Evolutionary conservation across 2,113 vertebrate species (phyloP), one percentile per base, ranked within the genome.

Genomic region (Istiophorus platypterus): DNA sequence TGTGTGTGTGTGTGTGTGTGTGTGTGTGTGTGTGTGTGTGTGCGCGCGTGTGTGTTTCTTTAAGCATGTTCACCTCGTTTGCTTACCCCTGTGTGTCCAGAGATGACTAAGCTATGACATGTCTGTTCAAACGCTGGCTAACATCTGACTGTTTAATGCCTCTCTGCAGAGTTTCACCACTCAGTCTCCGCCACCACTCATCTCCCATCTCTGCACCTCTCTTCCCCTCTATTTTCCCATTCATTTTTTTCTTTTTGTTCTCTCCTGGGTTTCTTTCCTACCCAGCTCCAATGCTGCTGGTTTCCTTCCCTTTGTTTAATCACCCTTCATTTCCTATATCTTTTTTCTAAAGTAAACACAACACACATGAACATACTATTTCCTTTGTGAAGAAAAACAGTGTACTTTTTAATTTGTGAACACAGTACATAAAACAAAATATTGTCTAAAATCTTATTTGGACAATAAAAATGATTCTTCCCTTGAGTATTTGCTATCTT

Each of bases 71-170:
- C 42, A 9, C 9, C 8, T 1, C 57, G 47, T 70, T 45, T 47
- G 22, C 3, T 39, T 52, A 3, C n/a, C 54, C 54, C n/a, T 26
- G 34, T 42, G 68, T 70, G 72, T 62, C 51, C 59, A 56, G 31
- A 29, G 27, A 74, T 84, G 81, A 81, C 85, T 78, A 81, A 81
- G 13, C 69, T 10, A 8, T 49, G 45, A 49, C 72, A 71, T 18
- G 2, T 66, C 61, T 61, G 67, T 31, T 58, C 67, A 65, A 31
- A 66, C 3, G n/a, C 29, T 59, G 59, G 31, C 68, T 58, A 74
- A 65, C 72, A 37, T 76, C 57, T 63, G 81, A 66, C 62, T 67
- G 24, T 49, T 49, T 67, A 45, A 67, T n/a, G 62, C 54, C 54
- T 34, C 42, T 68, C 37, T 69, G 57, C 72, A 42, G 26, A 26